phyloP scores from a whole-genome alignment of 1,140 invertebrate species.

The Oryctes rhinoceros region DNA sequence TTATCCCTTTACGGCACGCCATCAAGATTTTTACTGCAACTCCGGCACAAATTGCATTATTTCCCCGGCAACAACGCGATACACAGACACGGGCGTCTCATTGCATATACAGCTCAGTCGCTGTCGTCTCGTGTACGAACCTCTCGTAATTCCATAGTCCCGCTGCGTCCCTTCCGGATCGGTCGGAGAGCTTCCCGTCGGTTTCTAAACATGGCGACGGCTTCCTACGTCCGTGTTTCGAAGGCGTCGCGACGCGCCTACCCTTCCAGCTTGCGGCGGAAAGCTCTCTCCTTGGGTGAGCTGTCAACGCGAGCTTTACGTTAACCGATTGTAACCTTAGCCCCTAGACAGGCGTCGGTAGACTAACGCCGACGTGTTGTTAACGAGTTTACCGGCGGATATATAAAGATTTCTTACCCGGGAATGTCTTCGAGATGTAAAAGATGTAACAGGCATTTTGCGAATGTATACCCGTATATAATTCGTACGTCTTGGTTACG shows the following conservation, averaged over 20 bases:
- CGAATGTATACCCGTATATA: background rate
- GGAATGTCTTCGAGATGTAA: background rate
- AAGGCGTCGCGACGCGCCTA: background rate
- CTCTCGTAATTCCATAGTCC: background rate
- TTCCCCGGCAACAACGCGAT: background rate
- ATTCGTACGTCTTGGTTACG: background rate
- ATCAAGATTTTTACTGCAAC: conserved; percentile 10
- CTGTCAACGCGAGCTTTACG: conserved; percentile 7
- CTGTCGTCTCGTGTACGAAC: background rate
- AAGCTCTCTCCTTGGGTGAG: background rate
- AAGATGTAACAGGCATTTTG: background rate
- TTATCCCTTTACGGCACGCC: background rate
- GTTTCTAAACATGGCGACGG: conserved; percentile 1
- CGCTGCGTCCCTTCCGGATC: background rate
- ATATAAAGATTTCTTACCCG: conserved; percentile 4
- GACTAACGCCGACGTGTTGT: background rate
- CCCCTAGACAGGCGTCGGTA: background rate
- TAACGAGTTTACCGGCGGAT: conserved; percentile 17
- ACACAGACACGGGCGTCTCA: background rate
- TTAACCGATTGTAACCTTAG: background rate
- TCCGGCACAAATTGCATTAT: background rate
- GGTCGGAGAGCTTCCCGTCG: background rate
- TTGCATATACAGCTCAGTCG: background rate
- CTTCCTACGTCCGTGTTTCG: background rate
- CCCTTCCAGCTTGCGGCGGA: background rate